Conservation (phyloP, 2,888 invertebrate species). For the Tenodera sinensis region DNA sequence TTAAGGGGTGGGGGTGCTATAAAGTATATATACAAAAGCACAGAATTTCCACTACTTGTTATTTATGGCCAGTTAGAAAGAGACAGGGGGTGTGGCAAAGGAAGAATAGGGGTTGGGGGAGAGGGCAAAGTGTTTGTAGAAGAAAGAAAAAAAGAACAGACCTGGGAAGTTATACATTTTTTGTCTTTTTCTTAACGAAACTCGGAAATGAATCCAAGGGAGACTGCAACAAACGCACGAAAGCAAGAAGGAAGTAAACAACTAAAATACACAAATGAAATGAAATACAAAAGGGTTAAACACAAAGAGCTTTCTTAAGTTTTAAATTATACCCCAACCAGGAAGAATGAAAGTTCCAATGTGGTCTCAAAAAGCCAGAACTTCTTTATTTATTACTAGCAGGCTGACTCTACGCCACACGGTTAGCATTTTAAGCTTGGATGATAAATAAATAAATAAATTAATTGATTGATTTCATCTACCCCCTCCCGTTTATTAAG, state of each 20-base stretch:
- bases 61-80: slow-evolving; percentile 26
- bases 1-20: slow-evolving; percentile 20
- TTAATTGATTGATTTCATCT: no score
- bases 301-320: background rate
- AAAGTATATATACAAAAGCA: slow-evolving; percentile 17
- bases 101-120: background rate
- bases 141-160: background rate
- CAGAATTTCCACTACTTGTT: slow-evolving; percentile 27
- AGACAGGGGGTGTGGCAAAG: background rate
- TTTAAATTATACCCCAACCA: background rate
- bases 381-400: no score
- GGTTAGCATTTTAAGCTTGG: no score
- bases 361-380: no score
- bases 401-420: no score
- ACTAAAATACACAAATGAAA: background rate
- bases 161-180: slow-evolving; percentile 21
- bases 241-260: slow-evolving; percentile 4
- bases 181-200: slow-evolving; percentile 16
- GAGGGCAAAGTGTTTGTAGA: background rate
- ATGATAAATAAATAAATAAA: no score
- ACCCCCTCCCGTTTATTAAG: no score
- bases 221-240: background rate
- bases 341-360: no score
- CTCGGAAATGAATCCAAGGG: slow-evolving; percentile 26
- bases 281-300: background rate